These are phyloP conservation scores for Dascyllus trimaculatus DNA, from an alignment of 2,113 vertebrate species.

Conservation along the genomic window DNA sequence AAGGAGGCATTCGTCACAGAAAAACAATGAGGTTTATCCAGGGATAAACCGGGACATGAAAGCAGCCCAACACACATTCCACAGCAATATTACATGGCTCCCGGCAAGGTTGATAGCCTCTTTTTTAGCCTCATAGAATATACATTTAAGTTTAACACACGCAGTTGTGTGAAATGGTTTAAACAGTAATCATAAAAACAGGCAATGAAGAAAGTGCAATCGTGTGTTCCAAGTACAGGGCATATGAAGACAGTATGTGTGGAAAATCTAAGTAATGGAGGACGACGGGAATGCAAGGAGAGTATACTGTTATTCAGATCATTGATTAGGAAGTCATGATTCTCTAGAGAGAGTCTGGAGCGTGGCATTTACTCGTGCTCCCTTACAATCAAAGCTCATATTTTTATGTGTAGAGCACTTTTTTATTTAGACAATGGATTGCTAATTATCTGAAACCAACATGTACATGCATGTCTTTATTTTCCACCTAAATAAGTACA, in stretches of 20 bases:
- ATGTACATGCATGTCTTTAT: too few relatives aligned
- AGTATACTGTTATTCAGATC: neutral
- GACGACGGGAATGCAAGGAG: neutral
- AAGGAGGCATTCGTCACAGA: neutral
- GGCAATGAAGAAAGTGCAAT: neutral
- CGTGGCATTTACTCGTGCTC: neutral
- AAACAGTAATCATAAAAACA: neutral
- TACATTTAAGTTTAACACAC: neutral
- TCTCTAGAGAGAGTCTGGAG: neutral
- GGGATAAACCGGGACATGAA: neutral
- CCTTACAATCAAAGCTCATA: neutral
- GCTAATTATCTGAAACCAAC: too few relatives aligned
- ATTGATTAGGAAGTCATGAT: neutral
- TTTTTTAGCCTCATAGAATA: neutral
- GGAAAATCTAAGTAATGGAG: neutral
- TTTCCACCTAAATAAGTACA: too few relatives aligned
- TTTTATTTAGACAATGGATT: neutral
- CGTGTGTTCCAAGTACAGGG: neutral
- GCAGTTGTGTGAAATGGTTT: neutral
- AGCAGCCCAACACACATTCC: neutral
- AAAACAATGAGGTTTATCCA: neutral
- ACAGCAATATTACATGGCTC: neutral
- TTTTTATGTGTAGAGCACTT: neutral
- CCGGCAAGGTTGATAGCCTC: neutral
- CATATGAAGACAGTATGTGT: neutral